phyloP scores from a whole-genome alignment of 2,797 vertebrate species.

The Gobionotothen gibberifrons region DNA sequence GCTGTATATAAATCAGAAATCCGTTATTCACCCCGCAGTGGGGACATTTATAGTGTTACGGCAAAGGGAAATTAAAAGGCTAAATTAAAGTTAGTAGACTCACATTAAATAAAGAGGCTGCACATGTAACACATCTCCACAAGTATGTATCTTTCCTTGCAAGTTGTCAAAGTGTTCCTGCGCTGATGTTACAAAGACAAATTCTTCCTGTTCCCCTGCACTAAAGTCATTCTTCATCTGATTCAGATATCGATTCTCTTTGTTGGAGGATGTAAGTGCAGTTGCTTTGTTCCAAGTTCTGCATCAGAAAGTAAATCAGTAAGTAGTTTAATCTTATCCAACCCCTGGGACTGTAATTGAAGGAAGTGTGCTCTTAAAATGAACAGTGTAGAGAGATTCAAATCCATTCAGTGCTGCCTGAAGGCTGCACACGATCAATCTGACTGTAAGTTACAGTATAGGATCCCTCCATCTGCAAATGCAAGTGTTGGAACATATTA shows the following conservation, averaged over 20 bases:
- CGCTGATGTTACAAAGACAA: constrained; percentile 50
- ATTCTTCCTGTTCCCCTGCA: constrained; percentile 38
- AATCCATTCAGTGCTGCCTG: constrained; percentile 9
- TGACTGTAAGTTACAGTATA: neutral
- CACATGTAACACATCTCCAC: no score
- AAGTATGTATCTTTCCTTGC: constrained; percentile 47
- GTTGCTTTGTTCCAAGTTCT: constrained; percentile 53
- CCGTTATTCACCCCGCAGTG: no score
- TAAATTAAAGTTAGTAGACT: no score
- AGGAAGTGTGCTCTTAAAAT: constrained; percentile 41
- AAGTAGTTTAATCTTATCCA: constrained; percentile 54
- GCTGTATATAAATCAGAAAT: neutral
- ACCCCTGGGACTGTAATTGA: constrained; percentile 54
- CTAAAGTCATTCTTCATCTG: constrained; percentile 66
- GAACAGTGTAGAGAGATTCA: constrained; percentile 39
- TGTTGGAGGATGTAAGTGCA: constrained; percentile 48
- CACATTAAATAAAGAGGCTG: no score
- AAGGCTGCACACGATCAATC: constrained; percentile 2
- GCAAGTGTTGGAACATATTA: neutral
- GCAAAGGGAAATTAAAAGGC: no score
- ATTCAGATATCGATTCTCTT: constrained; percentile 64
- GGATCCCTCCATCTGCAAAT: neutral
- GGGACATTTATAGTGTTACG: no score
- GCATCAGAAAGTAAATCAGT: constrained; percentile 52
- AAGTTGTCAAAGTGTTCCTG: constrained; percentile 31